Evolutionary conservation across 2,797 vertebrate species (phyloP), one percentile per base, ranked within the genome.

Genomic region (Megaceryle alcyon): DNA sequence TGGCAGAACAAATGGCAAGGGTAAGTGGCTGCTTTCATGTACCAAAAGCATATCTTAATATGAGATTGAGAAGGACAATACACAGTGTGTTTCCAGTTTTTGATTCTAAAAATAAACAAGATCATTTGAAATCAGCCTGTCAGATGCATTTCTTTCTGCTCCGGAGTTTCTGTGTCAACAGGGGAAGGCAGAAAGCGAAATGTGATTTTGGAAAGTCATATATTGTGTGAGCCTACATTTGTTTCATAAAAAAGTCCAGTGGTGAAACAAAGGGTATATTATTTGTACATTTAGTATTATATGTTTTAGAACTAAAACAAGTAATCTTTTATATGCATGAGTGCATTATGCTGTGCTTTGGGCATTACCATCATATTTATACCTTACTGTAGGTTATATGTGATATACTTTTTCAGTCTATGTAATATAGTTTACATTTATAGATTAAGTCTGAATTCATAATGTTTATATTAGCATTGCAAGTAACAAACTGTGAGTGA

Each of bases 1-100:
- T 99, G 96, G 99, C 99, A 5, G 99, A 99, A 61, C 98, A 98
- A 97, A 98, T 99, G 93, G 98, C 98, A 84, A 98, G 98, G 98
- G 99, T 99, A 97, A 97, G 97, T 48, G 18, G 3, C 35, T 71
- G 33, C 39, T 85, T 92, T 85, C 16, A 18, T 37, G 16, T 64
- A 73, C 33, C 54, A 46, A 51, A 77, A 81, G 1, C 10, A 1
- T 53, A 7, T 59, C 37, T 33, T 70, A 9, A 4, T 12, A 8
- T 25, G 14, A 78, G 39, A 29, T 16, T 44, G 46, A 29, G 11
- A 70, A 20, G 33, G 25, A 41, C 3, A 5, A 28, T 43, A 49
- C 8, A 7, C 44, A 44, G 54, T 20, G 6, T 39, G 12, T 53
- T 95, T 77, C 16, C 14, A 19, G 10, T 48, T 82, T 75, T 59